These are phyloP conservation scores for Sebastes schlegelii DNA, from an alignment of 2,113 vertebrate genomes.

Conservation along the genomic window DNA sequence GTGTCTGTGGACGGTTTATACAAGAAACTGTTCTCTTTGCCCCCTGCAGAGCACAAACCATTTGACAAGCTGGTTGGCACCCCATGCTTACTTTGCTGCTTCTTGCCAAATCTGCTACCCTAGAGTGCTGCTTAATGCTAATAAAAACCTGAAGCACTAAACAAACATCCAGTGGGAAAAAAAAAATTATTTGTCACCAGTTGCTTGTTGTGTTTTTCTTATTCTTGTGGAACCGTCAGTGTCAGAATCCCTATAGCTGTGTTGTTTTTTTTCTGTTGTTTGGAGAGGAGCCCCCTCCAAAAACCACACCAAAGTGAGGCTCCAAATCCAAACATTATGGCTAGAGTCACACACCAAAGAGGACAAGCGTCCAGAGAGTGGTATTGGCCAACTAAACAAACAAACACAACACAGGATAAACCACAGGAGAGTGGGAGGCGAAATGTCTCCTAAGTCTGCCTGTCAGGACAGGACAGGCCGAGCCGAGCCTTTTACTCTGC, in stretches of 20 bases:
- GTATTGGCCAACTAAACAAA: conserved; percentile 53
- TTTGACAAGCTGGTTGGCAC: conserved; percentile 45
- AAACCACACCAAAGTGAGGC: conserved; percentile 58
- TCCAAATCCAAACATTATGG: conserved; percentile 70
- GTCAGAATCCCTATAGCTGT: conserved; percentile 24
- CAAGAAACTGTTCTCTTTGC: conserved; percentile 41
- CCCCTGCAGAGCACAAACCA: conserved; percentile 41
- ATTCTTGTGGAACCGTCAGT: conserved; percentile 4
- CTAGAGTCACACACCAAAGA: conserved; percentile 59
- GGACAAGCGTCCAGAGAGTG: conserved; percentile 48
- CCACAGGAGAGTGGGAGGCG: conserved; percentile 45
- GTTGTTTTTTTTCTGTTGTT: conserved; percentile 46
- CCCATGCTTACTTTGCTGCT: background rate
- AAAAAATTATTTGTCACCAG: conserved; percentile 1
- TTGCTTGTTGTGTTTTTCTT: conserved; percentile 34
- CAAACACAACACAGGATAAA: conserved; percentile 48
- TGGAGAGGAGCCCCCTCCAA: conserved; percentile 20
- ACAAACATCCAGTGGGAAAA: conserved; percentile 34
- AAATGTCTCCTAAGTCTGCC: conserved; percentile 45
- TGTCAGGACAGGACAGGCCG: conserved; percentile 50
- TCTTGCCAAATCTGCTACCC: conserved; percentile 42
- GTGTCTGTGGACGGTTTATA: conserved; percentile 43
- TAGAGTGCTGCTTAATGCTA: conserved; percentile 39
- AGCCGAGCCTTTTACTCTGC: conserved; percentile 11
- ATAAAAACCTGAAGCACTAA: conserved; percentile 54